phyloP scores from a whole-genome alignment of 2,888 invertebrate genomes.

The Ephialtes manifestator region DNA sequence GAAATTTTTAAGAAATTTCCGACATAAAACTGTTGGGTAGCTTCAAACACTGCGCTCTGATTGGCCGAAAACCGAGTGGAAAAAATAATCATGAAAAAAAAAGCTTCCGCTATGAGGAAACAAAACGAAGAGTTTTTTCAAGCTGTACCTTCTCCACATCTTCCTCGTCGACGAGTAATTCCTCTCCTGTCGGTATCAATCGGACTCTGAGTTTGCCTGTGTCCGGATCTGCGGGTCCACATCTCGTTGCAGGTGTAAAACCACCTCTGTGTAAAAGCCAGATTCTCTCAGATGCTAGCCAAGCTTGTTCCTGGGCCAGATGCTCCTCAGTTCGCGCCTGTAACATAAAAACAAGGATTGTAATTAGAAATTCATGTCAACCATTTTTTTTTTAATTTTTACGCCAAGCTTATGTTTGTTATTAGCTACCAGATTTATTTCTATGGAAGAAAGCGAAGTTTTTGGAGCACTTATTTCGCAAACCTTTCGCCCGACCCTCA shows the following conservation, averaged over 20 bases:
- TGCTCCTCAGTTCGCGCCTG: slow-evolving; percentile 91
- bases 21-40: too few relatives aligned
- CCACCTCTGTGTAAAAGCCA: slow-evolving; percentile 98
- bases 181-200: slow-evolving; percentile 93
- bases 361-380: neutral
- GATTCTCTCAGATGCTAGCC: slow-evolving; percentile 92
- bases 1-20: too few relatives aligned
- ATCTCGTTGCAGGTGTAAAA: slow-evolving; percentile 92
- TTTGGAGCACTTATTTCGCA: slow-evolving; percentile 14
- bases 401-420: neutral
- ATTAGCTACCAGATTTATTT: slow-evolving; percentile 26
- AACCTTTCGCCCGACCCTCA: slow-evolving; percentile 43
- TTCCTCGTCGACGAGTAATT: slow-evolving; percentile 96
- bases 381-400: too few relatives aligned
- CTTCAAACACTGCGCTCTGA: too few relatives aligned
- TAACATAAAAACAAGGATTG: slow-evolving; percentile 78
- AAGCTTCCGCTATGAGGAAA: too few relatives aligned
- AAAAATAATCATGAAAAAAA: too few relatives aligned
- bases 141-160: slow-evolving; percentile 94
- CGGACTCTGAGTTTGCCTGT: slow-evolving; percentile 91
- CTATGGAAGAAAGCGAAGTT: neutral
- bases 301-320: slow-evolving; percentile 89
- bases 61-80: too few relatives aligned
- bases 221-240: slow-evolving; percentile 85
- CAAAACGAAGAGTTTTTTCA: neutral